These are phyloP conservation scores for Zosterops hypoxanthus DNA, from an alignment of 2,113 vertebrate species.

Conservation along the genomic window DNA sequence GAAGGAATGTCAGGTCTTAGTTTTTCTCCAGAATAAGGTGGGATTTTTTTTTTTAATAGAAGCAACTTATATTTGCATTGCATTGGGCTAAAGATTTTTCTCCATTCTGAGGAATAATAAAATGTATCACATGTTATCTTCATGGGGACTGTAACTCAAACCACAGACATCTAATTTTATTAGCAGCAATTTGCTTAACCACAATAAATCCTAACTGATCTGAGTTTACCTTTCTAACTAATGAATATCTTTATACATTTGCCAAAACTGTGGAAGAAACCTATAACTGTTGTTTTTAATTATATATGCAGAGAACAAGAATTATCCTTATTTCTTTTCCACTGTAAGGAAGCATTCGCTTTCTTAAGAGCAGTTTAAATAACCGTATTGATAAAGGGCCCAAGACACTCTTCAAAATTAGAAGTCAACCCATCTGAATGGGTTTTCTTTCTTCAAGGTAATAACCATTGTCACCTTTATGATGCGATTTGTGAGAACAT, in stretches of 20 bases:
- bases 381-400: neutral
- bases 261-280: neutral
- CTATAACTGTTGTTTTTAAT: neutral
- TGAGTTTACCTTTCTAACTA: neutral
- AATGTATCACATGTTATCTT: neutral
- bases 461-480: neutral
- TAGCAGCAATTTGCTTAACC: neutral
- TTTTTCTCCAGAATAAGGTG: no score
- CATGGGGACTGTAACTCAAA: neutral
- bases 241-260: neutral
- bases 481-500: neutral
- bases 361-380: neutral
- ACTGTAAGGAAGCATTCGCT: rapidly evolving
- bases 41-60: no score
- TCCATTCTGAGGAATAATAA: neutral
- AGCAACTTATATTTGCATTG: neutral
- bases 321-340: neutral
- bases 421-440: neutral
- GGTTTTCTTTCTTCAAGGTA: neutral
- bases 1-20: no score
- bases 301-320: neutral
- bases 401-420: neutral
- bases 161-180: neutral
- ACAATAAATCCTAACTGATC: neutral
- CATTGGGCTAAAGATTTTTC: neutral